Conservation (phyloP, 2,113 vertebrate genomes). For the Tauraco erythrolophus region DNA sequence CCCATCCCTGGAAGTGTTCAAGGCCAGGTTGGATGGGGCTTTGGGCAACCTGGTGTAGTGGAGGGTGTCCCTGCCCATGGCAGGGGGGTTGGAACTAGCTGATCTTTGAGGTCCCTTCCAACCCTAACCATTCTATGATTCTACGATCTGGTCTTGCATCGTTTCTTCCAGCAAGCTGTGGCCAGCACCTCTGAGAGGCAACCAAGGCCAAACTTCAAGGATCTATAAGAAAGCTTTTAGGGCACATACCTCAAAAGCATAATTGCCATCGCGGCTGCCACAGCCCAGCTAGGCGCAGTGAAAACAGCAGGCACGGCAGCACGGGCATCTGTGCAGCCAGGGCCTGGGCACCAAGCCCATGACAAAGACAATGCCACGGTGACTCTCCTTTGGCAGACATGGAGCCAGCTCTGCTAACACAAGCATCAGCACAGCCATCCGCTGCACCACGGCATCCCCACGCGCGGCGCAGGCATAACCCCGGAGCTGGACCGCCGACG, state of each 20-base stretch:
- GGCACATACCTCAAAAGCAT: not conserved
- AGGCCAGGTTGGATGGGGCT: too few relatives aligned
- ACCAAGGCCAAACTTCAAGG: not conserved
- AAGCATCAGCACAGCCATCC: rapidly evolving
- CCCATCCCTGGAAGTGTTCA: too few relatives aligned
- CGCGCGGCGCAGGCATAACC: rapidly evolving
- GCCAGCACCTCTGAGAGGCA: not conserved
- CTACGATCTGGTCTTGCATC: not conserved
- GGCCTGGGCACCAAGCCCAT: rapidly evolving
- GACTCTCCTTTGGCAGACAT: not conserved
- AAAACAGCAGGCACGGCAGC: not conserved
- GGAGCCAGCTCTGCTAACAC: not conserved
- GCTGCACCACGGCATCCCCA: not conserved
- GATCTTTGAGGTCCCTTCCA: too few relatives aligned
- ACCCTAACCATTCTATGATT: too few relatives aligned
- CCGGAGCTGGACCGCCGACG: not conserved
- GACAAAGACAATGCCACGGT: rapidly evolving
- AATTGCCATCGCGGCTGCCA: too few relatives aligned
- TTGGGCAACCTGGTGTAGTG: too few relatives aligned
- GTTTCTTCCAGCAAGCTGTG: not conserved
- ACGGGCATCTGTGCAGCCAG: too few relatives aligned
- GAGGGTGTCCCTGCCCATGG: too few relatives aligned
- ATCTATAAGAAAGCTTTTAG: not conserved
- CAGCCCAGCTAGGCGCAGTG: too few relatives aligned
- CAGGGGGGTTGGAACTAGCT: too few relatives aligned